Conservation (phyloP, 2,113 vertebrate genomes). For the Tautogolabrus adspersus region DNA sequence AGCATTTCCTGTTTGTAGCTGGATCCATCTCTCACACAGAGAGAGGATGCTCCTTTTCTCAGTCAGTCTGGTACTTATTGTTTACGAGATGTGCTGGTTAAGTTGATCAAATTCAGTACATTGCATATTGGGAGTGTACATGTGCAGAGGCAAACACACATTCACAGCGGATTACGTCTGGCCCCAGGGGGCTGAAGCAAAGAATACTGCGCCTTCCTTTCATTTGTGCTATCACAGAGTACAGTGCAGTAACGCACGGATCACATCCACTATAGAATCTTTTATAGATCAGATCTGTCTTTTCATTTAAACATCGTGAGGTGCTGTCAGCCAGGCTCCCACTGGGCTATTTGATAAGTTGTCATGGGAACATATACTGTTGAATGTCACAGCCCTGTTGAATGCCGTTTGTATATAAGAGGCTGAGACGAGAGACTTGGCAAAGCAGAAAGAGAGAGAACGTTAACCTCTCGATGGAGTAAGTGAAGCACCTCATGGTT, state of each 20-base stretch:
- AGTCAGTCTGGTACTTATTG: conserved; percentile 1
- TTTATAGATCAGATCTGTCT: conserved; percentile 40
- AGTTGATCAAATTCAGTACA: conserved; percentile 55
- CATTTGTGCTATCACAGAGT: conserved; percentile 34
- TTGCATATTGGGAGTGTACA: conserved; percentile 27
- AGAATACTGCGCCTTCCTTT: conserved; percentile 26
- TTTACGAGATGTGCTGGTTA: conserved; percentile 22
- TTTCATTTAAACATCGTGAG: conserved; percentile 53
- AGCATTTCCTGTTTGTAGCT: conserved; percentile 16
- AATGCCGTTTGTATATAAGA: conserved; percentile 12
- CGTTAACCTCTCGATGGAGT: conserved; percentile 43
- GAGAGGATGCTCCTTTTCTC: conserved; percentile 18
- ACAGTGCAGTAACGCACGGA: conserved; percentile 7
- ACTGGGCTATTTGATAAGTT: conserved; percentile 56
- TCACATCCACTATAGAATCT: conserved; percentile 32
- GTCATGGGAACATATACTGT: conserved; percentile 62
- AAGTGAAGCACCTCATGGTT: conserved; percentile 59
- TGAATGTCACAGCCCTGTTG: conserved; percentile 50
- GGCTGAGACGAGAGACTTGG: background rate
- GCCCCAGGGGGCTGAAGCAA: conserved; percentile 49
- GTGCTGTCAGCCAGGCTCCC: conserved; percentile 47
- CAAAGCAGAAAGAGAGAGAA: conserved; percentile 13
- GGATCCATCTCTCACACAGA: background rate
- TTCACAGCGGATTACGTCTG: conserved; percentile 39
- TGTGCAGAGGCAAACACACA: conserved; percentile 38